Evolutionary conservation across 2,113 vertebrate species (phyloP), one percentile per base, ranked within the genome.

Genomic region (Halcyon malimbica): DNA sequence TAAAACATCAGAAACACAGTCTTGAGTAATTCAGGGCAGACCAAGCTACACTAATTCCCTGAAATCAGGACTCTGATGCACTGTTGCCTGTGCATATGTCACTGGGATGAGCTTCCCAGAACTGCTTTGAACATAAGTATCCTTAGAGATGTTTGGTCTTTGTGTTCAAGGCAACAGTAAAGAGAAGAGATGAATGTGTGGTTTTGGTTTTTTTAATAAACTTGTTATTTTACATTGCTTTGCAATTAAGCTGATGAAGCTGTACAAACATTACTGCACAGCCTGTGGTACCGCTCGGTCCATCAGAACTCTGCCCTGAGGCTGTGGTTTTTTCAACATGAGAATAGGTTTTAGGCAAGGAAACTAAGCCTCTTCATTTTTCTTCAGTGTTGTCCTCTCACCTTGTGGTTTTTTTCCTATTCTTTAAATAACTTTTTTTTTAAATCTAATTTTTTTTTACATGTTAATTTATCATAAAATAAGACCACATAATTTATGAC

Each of bases 141-240:
- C 39, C 63, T 56, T 46, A 24, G 60, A 53, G 21, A 20, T 17
- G 25, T 54, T 76, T 8, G 18, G 53, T 75, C 57, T 53, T 54
- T 13, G 25, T 1, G 5, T 62, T 76, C 37, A 42, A 83, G 56
- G 64, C 29, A 37, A 31, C 2, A 78, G 51, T 28, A 31, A 63
- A 64, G 42, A 6, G 25, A 63, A 64, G 42, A 6, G 25, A 76
- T 7, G 10, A 89, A 83, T 0, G 1, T 14, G 14, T 0, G 5
- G n/a, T 28, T 86, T 79, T 65, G 6, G 5, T 5, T 42, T 59
- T 78, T 64, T 46, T 21, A 80, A 51, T 31, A 35, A 57, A 11
- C 33, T 24, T 74, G 69, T 77, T 35, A 46, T 56, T 82, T 68
- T 14, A 57, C 44, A 16, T 14, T 57, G 25, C 33, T 69, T 50